phyloP scores from a whole-genome alignment of 1,140 invertebrate species.

The Polypedilum vanderplanki region DNA sequence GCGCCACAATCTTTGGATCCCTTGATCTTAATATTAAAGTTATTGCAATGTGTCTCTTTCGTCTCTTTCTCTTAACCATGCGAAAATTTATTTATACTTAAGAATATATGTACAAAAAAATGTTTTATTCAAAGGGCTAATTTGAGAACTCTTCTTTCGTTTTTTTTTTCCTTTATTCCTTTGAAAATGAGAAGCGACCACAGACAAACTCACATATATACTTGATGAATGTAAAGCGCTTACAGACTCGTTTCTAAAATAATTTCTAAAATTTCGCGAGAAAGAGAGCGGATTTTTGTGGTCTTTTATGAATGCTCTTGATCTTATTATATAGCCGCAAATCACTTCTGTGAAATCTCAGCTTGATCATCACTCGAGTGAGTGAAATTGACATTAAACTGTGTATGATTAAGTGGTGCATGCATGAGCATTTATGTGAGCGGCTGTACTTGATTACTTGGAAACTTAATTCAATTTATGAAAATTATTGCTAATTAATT shows the following conservation, averaged over 20 bases:
- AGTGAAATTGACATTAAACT: background rate
- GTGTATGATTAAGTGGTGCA: background rate
- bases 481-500: too few species aligned
- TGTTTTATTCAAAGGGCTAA: background rate
- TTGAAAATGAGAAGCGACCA: too few species aligned
- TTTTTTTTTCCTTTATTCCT: too few species aligned
- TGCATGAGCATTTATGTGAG: too few species aligned
- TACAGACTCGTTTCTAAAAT: background rate
- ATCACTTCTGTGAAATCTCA: slow-evolving; percentile 17
- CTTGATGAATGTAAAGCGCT: background rate
- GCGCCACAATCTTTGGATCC: background rate
- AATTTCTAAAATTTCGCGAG: background rate
- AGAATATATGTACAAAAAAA: background rate
- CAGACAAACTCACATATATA: too few species aligned
- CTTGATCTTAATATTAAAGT: background rate
- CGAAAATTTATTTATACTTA: slow-evolving; percentile 3
- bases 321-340: background rate
- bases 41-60: background rate
- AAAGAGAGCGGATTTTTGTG: background rate
- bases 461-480: too few species aligned
- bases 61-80: background rate
- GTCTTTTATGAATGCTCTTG: background rate
- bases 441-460: too few species aligned
- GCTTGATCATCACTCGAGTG: slow-evolving; percentile 2
- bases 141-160: background rate